Conservation (phyloP, 2,797 vertebrate genomes). For the Labeo calbasu region DNA sequence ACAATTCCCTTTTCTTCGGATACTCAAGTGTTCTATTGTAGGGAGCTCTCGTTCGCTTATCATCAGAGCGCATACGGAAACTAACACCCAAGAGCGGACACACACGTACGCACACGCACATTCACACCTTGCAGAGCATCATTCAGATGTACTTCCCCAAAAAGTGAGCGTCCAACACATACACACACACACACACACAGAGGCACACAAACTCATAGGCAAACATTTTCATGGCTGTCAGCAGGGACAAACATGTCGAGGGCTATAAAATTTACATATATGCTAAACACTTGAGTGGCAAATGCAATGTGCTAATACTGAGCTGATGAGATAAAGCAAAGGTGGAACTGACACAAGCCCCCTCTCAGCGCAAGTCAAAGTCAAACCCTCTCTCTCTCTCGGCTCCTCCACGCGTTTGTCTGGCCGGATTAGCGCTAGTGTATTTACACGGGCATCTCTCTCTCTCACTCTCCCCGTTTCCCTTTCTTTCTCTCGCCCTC, state of each 20-base stretch:
- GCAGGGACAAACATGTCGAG: slow-evolving; percentile 53
- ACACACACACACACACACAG: slow-evolving; percentile 13
- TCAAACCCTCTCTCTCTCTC: slow-evolving; percentile 66
- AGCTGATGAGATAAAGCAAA: slow-evolving; percentile 64
- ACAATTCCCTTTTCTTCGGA: slow-evolving; percentile 54
- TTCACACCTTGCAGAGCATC: slow-evolving; percentile 31
- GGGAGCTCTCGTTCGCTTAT: slow-evolving; percentile 53
- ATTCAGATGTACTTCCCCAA: slow-evolving; percentile 37
- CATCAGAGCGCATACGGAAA: slow-evolving; percentile 49
- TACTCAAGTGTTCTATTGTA: slow-evolving; percentile 50
- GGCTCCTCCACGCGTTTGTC: slow-evolving; percentile 54
- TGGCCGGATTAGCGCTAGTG: slow-evolving; percentile 37
- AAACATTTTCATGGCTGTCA: slow-evolving; percentile 60
- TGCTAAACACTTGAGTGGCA: slow-evolving; percentile 64
- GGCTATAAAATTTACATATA: slow-evolving; percentile 64
- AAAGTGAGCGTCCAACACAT: slow-evolving; percentile 39
- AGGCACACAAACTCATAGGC: slow-evolving; percentile 42
- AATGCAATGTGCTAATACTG: slow-evolving; percentile 68
- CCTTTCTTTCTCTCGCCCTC: slow-evolving; percentile 30
- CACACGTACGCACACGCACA: slow-evolving; percentile 28
- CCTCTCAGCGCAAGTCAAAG: slow-evolving; percentile 61
- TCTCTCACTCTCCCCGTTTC: slow-evolving; percentile 14
- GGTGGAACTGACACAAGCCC: slow-evolving; percentile 55
- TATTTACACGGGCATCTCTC: slow-evolving; percentile 40
- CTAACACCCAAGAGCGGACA: slow-evolving; percentile 31